Percentiles rank a stretch among this genome's conserved stretches.
These are phyloP conservation scores for Idaea straminata DNA, from an alignment of 2,888 invertebrate genomes.

Conservation along the genomic window DNA sequence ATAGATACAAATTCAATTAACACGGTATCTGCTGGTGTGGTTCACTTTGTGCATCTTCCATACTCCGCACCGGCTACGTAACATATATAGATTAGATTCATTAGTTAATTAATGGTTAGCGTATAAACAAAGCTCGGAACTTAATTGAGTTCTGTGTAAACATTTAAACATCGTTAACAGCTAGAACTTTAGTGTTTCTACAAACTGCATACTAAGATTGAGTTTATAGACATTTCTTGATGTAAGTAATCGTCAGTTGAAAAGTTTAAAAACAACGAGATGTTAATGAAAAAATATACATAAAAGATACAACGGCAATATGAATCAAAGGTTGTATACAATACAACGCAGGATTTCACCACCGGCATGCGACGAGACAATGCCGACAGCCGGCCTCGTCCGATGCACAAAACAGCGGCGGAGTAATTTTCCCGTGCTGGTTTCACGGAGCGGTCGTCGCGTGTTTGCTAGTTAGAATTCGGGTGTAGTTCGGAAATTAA, in stretches of 20 bases:
- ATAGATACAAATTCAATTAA: slow-evolving; percentile 64
- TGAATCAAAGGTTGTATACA: slow-evolving; percentile 21
- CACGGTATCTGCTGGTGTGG: slow-evolving; percentile 19
- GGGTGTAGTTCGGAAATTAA: slow-evolving; percentile 79
- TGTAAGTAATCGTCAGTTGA: no score
- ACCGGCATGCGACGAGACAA: slow-evolving; percentile 28
- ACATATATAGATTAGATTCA: not conserved
- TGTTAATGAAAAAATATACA: slow-evolving; percentile 11
- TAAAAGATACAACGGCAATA: slow-evolving; percentile 26
- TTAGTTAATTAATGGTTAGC: not conserved
- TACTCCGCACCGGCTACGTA: not conserved
- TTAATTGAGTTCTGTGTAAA: not conserved
- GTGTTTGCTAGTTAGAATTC: slow-evolving; percentile 77
- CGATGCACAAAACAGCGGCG: slow-evolving; percentile 47
- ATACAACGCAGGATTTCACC: not conserved
- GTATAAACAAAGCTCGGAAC: not conserved
- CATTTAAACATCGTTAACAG: not conserved
- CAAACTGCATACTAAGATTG: not conserved
- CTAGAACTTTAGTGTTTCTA: not conserved
- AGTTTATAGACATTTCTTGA: not conserved
- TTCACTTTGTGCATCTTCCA: not conserved
- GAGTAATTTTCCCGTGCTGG: slow-evolving; percentile 61
- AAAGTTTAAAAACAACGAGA: not conserved
- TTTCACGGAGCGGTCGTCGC: slow-evolving; percentile 55
- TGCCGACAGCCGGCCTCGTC: slow-evolving; percentile 36